These are phyloP conservation scores for Lepus timidus DNA, from an alignment of 2,113 vertebrate species.

Conservation along the genomic window DNA sequence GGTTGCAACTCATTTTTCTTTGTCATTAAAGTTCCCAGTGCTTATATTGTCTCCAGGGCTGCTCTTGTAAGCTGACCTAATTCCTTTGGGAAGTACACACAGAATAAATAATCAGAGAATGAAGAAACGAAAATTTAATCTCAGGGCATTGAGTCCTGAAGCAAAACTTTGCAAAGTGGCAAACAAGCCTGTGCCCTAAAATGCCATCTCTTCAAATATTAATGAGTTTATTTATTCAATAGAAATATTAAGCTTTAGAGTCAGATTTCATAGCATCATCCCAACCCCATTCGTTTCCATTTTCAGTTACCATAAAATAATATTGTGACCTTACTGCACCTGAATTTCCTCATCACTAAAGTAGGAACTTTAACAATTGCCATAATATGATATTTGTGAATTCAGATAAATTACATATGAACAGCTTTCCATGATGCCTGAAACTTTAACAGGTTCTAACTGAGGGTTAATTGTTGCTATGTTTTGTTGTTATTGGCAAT, in stretches of 20 bases:
- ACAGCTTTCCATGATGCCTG: not conserved
- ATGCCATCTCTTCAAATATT: not conserved
- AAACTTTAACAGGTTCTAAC: not conserved
- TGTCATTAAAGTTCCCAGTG: not conserved
- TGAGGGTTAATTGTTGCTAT: not conserved
- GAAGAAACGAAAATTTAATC: not conserved
- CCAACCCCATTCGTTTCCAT: not conserved
- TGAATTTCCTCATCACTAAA: not conserved
- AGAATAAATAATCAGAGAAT: not conserved
- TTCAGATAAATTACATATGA: not conserved
- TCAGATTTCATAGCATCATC: not conserved
- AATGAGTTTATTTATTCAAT: slow-evolving; percentile 20
- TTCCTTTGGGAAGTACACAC: not conserved
- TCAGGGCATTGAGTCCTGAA: not conserved
- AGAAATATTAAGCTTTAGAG: not conserved
- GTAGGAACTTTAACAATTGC: not conserved
- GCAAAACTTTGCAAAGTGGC: slow-evolving; percentile 5
- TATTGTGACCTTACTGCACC: not conserved
- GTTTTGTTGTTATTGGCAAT: not conserved
- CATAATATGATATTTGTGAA: not conserved
- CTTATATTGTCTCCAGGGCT: not conserved
- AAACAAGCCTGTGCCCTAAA: not conserved
- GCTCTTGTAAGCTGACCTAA: not conserved
- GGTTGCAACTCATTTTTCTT: not conserved
- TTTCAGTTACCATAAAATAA: not conserved